Evolutionary conservation across 1,140 invertebrate species (phyloP).

Genomic region (Bombus soroeensis): DNA sequence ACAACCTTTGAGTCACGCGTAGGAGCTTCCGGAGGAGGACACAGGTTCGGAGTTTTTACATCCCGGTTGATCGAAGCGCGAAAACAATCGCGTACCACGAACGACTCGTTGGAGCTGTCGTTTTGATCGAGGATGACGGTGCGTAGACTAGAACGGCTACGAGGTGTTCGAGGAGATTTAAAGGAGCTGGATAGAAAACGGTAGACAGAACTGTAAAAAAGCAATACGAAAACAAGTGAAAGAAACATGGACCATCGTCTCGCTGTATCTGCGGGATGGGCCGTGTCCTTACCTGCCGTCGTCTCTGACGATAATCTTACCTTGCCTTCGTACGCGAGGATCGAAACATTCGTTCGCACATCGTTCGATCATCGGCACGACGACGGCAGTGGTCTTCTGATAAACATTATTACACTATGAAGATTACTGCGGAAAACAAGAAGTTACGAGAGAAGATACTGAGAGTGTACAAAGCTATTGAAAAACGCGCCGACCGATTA

Average conservation of each 20-base stretch:
- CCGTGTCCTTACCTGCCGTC: conserved; percentile 57
- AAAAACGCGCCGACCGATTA: conserved; percentile 27
- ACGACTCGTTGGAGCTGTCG: conserved; percentile 9
- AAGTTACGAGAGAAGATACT: conserved; percentile 60
- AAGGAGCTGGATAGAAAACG: background rate
- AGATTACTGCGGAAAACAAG: conserved; percentile 65
- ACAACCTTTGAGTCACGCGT: conserved; percentile 35
- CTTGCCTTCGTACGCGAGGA: background rate
- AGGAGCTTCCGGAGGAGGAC: conserved; percentile 26
- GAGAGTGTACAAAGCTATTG: conserved; percentile 36
- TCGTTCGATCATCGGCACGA: conserved; percentile 55
- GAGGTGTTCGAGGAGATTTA: background rate
- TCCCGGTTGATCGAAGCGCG: background rate
- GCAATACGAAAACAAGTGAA: conserved; percentile 18
- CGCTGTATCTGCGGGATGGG: conserved; percentile 54
- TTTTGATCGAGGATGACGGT: too few relatives aligned
- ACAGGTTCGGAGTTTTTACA: background rate
- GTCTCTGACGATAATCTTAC: conserved; percentile 59
- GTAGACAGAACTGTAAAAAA: conserved; percentile 19
- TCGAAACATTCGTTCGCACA: background rate
- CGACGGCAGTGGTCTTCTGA: conserved; percentile 58
- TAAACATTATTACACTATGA: conserved; percentile 53
- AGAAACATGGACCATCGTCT: conserved; percentile 49
- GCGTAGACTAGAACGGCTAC: background rate
- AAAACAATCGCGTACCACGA: background rate